Conservation (phyloP, 2,797 vertebrate species). For the Semaprochilodus insignis region DNA sequence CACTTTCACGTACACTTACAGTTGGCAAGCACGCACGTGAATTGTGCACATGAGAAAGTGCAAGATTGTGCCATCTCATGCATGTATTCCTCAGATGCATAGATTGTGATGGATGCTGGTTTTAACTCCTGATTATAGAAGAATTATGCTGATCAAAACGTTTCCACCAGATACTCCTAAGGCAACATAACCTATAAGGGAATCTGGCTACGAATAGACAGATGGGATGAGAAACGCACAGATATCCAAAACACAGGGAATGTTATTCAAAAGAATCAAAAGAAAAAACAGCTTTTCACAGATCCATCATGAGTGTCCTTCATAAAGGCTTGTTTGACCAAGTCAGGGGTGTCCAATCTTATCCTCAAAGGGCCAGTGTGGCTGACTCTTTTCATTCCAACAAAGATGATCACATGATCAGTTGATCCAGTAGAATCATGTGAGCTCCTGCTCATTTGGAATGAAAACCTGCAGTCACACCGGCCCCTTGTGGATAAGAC, state of each 20-base stretch:
- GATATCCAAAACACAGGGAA: neutral
- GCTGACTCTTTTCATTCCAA: too few relatives aligned
- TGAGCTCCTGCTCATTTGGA: too few relatives aligned
- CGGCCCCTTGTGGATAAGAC: too few relatives aligned
- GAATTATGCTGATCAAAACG: neutral
- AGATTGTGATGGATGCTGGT: slow-evolving; percentile 45
- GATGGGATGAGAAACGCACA: neutral
- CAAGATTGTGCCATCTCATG: slow-evolving; percentile 1
- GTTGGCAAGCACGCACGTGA: neutral
- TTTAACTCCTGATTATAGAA: slow-evolving; percentile 14
- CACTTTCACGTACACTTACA: neutral
- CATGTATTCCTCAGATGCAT: slow-evolving; percentile 43
- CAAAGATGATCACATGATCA: too few relatives aligned
- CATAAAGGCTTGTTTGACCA: neutral
- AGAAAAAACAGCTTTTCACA: slow-evolving; percentile 1
- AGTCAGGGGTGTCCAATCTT: too few relatives aligned
- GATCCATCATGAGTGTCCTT: neutral
- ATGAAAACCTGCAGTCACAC: too few relatives aligned
- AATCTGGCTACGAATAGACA: neutral
- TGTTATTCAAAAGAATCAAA: too few relatives aligned
- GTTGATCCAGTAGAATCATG: too few relatives aligned
- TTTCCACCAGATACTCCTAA: neutral
- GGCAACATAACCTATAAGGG: neutral
- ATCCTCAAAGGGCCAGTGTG: too few relatives aligned
- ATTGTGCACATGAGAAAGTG: neutral